Conservation (phyloP, 2,113 vertebrate genomes). For the Elephas maximus region DNA sequence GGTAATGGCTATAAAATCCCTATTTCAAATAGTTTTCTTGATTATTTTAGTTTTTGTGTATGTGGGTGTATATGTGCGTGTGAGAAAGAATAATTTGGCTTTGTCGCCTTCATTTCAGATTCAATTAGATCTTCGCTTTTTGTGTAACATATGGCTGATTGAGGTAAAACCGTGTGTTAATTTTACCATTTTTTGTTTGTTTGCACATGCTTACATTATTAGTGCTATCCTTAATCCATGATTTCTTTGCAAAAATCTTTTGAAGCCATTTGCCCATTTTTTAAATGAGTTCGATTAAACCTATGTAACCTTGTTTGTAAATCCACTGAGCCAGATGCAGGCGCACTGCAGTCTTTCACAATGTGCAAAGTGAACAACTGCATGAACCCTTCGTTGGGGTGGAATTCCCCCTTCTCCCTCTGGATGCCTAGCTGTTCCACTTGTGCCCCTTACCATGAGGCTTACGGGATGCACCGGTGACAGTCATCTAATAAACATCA, state of each 20-base stretch:
- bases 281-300: constrained; percentile 37
- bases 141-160: not conserved
- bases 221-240: not conserved
- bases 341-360: not conserved
- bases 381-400: not conserved
- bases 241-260: not conserved
- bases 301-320: constrained; percentile 52
- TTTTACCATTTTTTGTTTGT: constrained; percentile 23
- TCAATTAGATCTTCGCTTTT: not conserved
- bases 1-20: not conserved
- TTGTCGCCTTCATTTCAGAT: not conserved
- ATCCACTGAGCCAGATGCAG: constrained; percentile 52
- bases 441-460: not conserved
- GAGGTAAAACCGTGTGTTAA: not conserved
- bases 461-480: not conserved
- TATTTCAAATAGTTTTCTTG: constrained; percentile 46
- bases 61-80: not conserved
- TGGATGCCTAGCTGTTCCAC: not conserved
- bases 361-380: not conserved
- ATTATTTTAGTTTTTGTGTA: constrained; percentile 5
- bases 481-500: not conserved
- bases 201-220: not conserved
- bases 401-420: too few species aligned
- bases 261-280: constrained; percentile 37
- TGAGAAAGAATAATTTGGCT: not conserved